These are phyloP conservation scores for Steatocranus sp. DNA, from an alignment of 2,797 vertebrate species.

Conservation along the genomic window DNA sequence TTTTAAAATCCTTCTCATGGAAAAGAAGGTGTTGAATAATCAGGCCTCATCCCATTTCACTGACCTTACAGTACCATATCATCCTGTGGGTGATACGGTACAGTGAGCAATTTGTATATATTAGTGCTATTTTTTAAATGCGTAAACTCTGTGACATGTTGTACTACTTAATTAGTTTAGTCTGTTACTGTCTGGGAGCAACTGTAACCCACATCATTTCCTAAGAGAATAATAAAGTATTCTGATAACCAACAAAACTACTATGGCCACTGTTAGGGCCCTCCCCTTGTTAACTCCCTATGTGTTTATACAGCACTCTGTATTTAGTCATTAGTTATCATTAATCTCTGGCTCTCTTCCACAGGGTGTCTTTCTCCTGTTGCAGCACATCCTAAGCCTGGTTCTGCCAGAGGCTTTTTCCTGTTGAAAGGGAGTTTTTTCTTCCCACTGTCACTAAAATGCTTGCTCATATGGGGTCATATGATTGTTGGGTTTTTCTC, in stretches of 20 bases:
- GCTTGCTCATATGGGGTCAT: background rate
- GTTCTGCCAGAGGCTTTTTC: background rate
- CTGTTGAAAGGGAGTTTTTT: background rate
- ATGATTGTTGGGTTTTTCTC: background rate
- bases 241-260: background rate
- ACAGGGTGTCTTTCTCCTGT: background rate
- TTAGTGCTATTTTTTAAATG: background rate
- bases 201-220: background rate
- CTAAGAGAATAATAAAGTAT: background rate
- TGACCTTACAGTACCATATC: background rate
- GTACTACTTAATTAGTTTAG: background rate
- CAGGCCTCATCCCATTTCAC: background rate
- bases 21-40: background rate
- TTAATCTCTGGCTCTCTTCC: background rate
- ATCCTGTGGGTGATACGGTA: background rate
- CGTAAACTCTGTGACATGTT: background rate
- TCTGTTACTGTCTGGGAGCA: background rate
- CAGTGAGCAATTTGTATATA: background rate
- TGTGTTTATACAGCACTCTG: background rate
- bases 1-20: background rate
- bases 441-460: background rate
- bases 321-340: background rate
- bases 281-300: no score
- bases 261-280: background rate
- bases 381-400: background rate